Base-by-base conservation (phyloP, 2,797 vertebrate genomes). In the Hozukius guyotensis region DNA sequence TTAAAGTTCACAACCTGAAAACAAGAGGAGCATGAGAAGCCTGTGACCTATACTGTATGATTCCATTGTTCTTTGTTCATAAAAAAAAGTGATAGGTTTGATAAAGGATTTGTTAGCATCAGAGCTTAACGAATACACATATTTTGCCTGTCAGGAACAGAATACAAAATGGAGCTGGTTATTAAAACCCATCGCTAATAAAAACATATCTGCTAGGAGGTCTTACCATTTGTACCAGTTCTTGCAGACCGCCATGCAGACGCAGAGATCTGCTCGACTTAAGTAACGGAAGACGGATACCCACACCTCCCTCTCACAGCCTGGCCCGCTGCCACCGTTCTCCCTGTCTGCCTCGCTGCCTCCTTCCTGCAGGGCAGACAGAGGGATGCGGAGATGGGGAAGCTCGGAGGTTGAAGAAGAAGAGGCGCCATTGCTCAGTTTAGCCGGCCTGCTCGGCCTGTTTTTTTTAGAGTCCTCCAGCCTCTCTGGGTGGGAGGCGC, bases 171-270 rank as follows among this genome's bases (percentile, higher is more conserved):
- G 9, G 2, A 16, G 34, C 8, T 13, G 0, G 20, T 6, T 8
- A 36, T 38, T 46, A 5, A 31, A 73, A n/a, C 8, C 2, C 18
- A 29, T 34, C 1, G 6, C 2, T 8, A 57, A 64, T 22, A 49
- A 71, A 78, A 52, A 25, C 12, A 5, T 2, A 71, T 63, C 6
- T 24, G 1, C 20, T 8, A 8, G 31, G 5, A 46, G 12, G 5
- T 95, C 98, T 97, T 96, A 99, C 98, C 98, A 99, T 96, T 99
- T 99, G 96, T 98, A 98, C 98, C 98, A 99, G 91, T 97, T 98
- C 96, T 98, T 99, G 96, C 98, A 99, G 93, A 99, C 98, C 38
- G 97, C 97, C 98, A 99, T 99, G 95, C 98, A 99, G 91, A 98
- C 94, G 81, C 98, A 99, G 70, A 99, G 97, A 92, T 99, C 98